Base-by-base conservation (phyloP, 1,140 invertebrate genomes). In the Eriocheir sinensis region DNA sequence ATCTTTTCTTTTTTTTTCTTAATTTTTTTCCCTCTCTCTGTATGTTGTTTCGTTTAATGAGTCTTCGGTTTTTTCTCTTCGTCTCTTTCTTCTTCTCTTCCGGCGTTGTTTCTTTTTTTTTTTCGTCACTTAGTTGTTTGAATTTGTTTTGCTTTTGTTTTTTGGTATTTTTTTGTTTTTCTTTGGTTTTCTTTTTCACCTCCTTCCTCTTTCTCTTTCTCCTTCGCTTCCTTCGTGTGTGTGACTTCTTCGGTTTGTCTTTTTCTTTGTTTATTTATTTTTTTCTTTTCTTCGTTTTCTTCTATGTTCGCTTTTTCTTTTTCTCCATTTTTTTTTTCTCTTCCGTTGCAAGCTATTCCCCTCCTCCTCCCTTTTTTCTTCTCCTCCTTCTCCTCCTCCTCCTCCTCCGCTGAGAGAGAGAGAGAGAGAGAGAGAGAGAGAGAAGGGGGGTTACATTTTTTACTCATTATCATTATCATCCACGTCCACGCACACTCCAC, bases 381-480 rank as follows among this genome's bases (percentile, higher is more conserved):
- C n/a, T n/a, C n/a, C n/a, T n/a, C n/a, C n/a, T n/a, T n/a, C n/a
- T n/a, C n/a, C n/a, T n/a, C n/a, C n/a, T n/a, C n/a, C n/a, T n/a
- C n/a, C n/a, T n/a, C n/a, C n/a, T n/a, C n/a, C n/a, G n/a, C n/a
- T n/a, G 53, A 60, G 53, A 60, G 53, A 60, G 53, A 60, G 53
- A 60, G 53, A 60, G 53, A 60, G 53, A 60, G 53, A 60, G 44
- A 48, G 44, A 48, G 44, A 48, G 44, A 48, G 44, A 8, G 44
- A 48, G 44, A 48, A 15, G 15, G 44, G 21, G n/a, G 27, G 27
- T 72, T n/a, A 3, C 60, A 72, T 72, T 72, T 72, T n/a, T n/a
- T n/a, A n/a, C 60, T 72, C 60, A 72, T 72, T n/a, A 72, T 72
- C 27, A 72, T n/a, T n/a, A 72, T n/a, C 60, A 72, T 72, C 60